Evolutionary conservation across 2,888 invertebrate genomes (phyloP).

Genomic region (Spisula solida): DNA sequence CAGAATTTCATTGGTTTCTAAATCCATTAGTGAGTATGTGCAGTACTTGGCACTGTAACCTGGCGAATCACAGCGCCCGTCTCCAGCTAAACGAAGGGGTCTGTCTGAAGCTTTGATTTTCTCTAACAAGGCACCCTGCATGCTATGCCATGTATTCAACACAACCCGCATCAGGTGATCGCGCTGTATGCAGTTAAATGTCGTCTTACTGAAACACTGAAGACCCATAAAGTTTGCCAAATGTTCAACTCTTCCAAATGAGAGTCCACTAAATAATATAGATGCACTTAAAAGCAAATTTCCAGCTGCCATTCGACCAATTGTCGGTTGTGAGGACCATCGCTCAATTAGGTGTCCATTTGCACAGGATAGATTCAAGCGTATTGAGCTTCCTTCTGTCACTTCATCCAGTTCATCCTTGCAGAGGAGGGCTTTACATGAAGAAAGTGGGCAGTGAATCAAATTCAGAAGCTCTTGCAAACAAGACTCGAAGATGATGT

Average conservation of each 20-base stretch:
- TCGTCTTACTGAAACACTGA: neutral
- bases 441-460: neutral
- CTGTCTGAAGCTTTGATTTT: conserved; percentile 27
- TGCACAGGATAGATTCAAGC: neutral
- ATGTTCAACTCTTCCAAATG: neutral
- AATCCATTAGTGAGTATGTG: conserved; percentile 49
- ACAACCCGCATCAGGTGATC: conserved; percentile 50
- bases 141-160: conserved; percentile 40
- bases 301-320: neutral
- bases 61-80: conserved; percentile 60
- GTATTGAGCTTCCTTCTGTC: neutral
- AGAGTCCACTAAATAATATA: neutral
- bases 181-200: conserved; percentile 48
- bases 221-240: neutral
- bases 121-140: conserved; percentile 30
- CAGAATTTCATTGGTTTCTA: conserved; percentile 41
- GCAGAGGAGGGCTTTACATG: neutral
- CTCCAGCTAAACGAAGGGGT: conserved; percentile 47
- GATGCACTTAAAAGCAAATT: neutral
- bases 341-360: neutral
- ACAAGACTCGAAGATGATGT: neutral
- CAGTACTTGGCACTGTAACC: conserved; percentile 59
- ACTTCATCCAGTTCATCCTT: neutral
- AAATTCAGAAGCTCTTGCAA: neutral
- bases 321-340: neutral